These are phyloP conservation scores for Yponomeuta malinellus DNA, from an alignment of 2,888 invertebrate genomes.

Conservation along the genomic window DNA sequence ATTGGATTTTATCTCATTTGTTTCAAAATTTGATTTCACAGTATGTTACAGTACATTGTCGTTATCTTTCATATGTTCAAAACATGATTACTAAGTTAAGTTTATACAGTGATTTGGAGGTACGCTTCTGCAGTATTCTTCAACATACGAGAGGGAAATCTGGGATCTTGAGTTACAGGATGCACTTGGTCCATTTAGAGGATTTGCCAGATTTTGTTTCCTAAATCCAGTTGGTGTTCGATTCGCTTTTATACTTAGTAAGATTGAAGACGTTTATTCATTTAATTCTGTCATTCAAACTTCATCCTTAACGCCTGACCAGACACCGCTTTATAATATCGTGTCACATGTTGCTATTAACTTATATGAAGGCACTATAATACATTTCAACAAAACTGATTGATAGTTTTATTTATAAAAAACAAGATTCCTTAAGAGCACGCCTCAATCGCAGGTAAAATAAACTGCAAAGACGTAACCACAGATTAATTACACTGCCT, in stretches of 20 bases:
- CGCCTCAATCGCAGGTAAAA: too few species aligned
- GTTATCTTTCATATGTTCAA: too few species aligned
- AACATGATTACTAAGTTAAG: too few species aligned
- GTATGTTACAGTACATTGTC: too few species aligned
- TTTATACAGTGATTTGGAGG: constrained; percentile 40
- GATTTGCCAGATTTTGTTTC: constrained; percentile 20
- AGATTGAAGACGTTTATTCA: neutral
- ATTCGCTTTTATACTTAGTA: constrained; percentile 23
- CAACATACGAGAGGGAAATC: constrained; percentile 37
- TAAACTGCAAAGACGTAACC: too few species aligned
- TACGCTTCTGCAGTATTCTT: constrained; percentile 17
- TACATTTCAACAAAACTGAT: too few species aligned
- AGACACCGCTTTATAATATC: neutral
- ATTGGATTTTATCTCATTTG: too few species aligned
- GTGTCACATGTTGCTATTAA: neutral
- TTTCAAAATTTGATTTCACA: too few species aligned
- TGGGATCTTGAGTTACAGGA: constrained; percentile 69
- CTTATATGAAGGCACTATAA: neutral
- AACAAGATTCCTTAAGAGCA: too few species aligned
- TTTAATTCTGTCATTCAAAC: constrained; percentile 18
- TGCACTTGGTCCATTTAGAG: constrained; percentile 54
- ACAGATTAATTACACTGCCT: too few species aligned
- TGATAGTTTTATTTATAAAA: too few species aligned
- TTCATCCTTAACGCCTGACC: neutral
- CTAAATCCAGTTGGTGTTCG: constrained; percentile 36